Base-by-base conservation (phyloP, 2,113 vertebrate genomes). In the Apteryx owenii region DNA sequence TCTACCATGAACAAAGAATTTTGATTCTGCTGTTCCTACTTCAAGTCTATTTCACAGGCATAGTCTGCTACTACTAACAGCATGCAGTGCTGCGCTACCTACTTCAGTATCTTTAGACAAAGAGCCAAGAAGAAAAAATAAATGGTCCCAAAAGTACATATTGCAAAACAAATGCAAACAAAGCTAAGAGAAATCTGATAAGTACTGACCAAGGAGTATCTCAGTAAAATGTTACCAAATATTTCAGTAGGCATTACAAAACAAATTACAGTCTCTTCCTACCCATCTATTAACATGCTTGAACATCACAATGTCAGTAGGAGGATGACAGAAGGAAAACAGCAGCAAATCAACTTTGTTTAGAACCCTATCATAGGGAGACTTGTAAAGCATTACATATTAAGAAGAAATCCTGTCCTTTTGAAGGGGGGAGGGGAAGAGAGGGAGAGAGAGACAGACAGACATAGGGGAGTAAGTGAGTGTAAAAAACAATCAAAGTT, bases 261-360 rank as follows among this genome's bases (percentile, higher is more conserved):
- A 93, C 60, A 50, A 85, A 95, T 84, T 51, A 71, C 46, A 81
- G 16, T 69, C 79, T 28, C 77, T 90, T 90, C 65, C 69, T 71
- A 86, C 61, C 51, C 38, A 0, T 72, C 86, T 81, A 92, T 61
- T 78, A 65, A 92, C 90, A 87, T 22, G 38, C 28, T 72, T n/a
- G 15, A 69, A 65, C 3, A 1, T 25, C 28, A 42, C 83, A 69
- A 14, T 22, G 42, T 88, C 92, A 78, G 69, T 88, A 94, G 62
- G 36, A 93, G 89, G 36, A 75, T 2, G 36, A 80, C 81, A 95
- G 68, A 86, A 90, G 81, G 83, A 66, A 90, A 96, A 91, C 7
- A 90, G 17, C 42, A 80, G 23, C 58, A n/a, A 38, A 28, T 61
- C 58, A 53, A 40, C 38, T 61, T 64, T 66, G 60, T 66, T 85